phyloP scores from a whole-genome alignment of 2,797 vertebrate genomes.

The Hypotaenidia okinawae region DNA sequence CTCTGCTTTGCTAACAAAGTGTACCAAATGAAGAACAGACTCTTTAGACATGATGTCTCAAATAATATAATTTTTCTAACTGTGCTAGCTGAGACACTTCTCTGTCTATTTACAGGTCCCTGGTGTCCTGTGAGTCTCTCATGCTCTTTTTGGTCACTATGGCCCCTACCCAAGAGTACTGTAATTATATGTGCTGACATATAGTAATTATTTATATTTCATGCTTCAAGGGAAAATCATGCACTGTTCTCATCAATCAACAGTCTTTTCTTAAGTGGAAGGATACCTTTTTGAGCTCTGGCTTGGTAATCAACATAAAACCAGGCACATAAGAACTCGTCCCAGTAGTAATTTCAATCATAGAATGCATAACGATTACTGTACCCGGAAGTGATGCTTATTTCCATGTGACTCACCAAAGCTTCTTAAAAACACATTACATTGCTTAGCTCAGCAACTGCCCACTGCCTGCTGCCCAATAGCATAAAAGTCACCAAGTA shows the following conservation, averaged over 20 bases:
- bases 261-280: neutral
- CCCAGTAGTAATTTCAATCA: neutral
- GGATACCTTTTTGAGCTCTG: neutral
- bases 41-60: neutral
- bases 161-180: neutral
- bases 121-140: neutral
- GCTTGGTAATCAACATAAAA: neutral
- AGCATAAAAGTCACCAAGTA: neutral
- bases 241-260: neutral
- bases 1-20: slow-evolving; percentile 5
- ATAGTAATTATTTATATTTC: neutral
- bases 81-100: neutral
- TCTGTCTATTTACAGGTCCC: neutral
- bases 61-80: neutral
- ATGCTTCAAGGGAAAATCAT: neutral
- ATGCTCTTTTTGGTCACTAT: neutral
- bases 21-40: neutral
- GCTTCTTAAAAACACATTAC: neutral
- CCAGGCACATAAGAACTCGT: neutral
- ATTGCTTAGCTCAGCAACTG: neutral
- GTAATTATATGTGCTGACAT: neutral
- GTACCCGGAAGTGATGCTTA: neutral
- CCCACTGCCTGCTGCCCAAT: neutral
- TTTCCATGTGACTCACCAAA: neutral
- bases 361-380: neutral